A percentile compares a stretch with the other conserved stretches of the same genome.
Evolutionary conservation across 2,888 invertebrate species (phyloP).

Genomic region (Notodonta dromedarius): DNA sequence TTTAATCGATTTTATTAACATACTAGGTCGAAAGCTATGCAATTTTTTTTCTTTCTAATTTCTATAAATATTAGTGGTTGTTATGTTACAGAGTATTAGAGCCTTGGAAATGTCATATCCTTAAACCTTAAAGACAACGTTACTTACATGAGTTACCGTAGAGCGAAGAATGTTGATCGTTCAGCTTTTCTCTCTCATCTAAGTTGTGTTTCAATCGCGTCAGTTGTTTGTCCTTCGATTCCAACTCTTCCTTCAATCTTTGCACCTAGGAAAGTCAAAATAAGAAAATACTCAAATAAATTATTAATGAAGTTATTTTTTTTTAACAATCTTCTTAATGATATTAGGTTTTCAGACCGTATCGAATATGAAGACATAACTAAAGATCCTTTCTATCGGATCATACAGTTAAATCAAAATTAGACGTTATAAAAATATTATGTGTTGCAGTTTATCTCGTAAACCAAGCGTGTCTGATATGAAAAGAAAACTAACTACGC

Average conservation of each 20-base stretch:
- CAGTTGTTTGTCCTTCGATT: constrained; percentile 86
- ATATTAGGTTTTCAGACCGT: no score
- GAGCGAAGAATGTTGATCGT: constrained; percentile 79
- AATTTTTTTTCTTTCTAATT: no score
- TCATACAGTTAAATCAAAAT: not conserved
- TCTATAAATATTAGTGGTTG: no score
- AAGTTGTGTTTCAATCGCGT: constrained; percentile 84
- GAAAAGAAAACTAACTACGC: not conserved
- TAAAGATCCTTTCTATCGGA: not conserved
- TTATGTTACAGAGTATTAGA: no score
- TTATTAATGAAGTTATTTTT: not conserved
- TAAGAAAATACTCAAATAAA: no score
- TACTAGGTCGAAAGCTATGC: no score
- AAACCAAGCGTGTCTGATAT: not conserved
- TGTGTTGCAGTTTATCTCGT: not conserved
- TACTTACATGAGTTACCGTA: constrained; percentile 74
- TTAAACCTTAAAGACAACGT: not conserved
- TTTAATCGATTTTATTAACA: no score
- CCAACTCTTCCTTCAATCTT: constrained; percentile 85
- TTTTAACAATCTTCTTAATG: not conserved
- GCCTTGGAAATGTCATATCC: no score
- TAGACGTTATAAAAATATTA: not conserved
- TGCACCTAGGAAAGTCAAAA: constrained; percentile 67
- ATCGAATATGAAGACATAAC: no score
- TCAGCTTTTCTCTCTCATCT: constrained; percentile 84